Evolutionary conservation across 2,113 vertebrate species (phyloP).

Genomic region (Hiodon alosoides): DNA sequence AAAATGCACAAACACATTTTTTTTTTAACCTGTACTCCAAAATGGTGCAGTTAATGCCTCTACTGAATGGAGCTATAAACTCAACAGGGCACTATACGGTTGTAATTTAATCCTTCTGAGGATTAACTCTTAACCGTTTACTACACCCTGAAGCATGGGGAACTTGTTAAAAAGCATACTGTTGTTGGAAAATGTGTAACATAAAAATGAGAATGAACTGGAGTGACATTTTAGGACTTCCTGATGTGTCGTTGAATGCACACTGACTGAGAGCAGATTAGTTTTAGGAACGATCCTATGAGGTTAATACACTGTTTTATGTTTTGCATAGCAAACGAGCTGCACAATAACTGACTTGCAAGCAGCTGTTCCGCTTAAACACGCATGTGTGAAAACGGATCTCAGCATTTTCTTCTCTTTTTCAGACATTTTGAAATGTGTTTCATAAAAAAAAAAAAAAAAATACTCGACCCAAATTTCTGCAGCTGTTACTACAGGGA

Average conservation of each 20-base stretch:
- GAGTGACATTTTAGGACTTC: slow-evolving; percentile 36
- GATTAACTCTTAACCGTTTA: slow-evolving; percentile 21
- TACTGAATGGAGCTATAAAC: not conserved
- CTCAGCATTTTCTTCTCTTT: slow-evolving; percentile 33
- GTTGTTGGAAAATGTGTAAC: slow-evolving; percentile 37
- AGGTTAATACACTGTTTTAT: slow-evolving; percentile 37
- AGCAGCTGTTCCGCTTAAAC: slow-evolving; percentile 46
- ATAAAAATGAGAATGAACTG: slow-evolving; percentile 41
- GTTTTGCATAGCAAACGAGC: slow-evolving; percentile 40
- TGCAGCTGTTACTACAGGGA: not conserved
- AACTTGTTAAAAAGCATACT: not conserved
- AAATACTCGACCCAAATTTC: not conserved
- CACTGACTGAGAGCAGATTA: slow-evolving; percentile 13
- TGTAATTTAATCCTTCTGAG: not conserved
- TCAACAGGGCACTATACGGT: not conserved
- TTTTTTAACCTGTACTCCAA: too few species aligned
- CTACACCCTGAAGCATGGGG: slow-evolving; percentile 10
- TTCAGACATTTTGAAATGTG: not conserved
- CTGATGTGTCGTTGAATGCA: slow-evolving; percentile 17
- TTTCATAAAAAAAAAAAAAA: not conserved
- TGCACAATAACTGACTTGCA: slow-evolving; percentile 52
- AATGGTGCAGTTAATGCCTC: too few species aligned
- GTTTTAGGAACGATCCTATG: slow-evolving; percentile 24
- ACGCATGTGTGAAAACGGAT: slow-evolving; percentile 45
- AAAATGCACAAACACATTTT: too few species aligned